phyloP scores from a whole-genome alignment of 92 coral and sea anemone species.

The Porites evermanni region DNA sequence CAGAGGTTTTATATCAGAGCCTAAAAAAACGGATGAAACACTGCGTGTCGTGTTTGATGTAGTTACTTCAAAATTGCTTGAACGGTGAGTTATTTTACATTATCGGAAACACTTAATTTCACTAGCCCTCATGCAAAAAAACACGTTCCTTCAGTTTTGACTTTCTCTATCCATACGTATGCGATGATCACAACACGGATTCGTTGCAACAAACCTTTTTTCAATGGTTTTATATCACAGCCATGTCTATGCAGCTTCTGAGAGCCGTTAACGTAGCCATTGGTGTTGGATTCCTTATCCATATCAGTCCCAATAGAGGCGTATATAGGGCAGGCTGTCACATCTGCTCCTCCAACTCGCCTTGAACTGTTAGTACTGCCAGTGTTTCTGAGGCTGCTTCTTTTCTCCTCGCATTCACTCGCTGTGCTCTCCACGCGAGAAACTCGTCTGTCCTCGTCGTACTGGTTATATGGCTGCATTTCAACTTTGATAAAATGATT shows the following conservation, averaged over 20 bases:
- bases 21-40: not conserved
- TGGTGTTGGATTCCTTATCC: conserved; percentile 16
- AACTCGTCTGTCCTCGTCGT: conserved; percentile 51
- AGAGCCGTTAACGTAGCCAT: not conserved
- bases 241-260: conserved; percentile 14
- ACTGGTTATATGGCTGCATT: conserved; percentile 58
- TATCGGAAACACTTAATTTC: no score
- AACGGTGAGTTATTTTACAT: no score
- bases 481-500: conserved; percentile 83
- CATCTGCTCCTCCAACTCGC: conserved; percentile 34
- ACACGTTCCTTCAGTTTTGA: no score
- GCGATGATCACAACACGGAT: not conserved
- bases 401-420: conserved; percentile 54
- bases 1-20: conserved; percentile 26
- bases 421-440: conserved; percentile 66
- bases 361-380: not conserved
- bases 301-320: conserved; percentile 67
- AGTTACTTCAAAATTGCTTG: no score
- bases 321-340: conserved; percentile 73
- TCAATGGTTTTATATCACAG: conserved; percentile 28
- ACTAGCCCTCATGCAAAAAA: no score
- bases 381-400: conserved; percentile 26
- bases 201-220: conserved; percentile 15
- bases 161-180: no score
- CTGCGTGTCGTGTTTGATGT: no score